Evolutionary conservation across 2,888 invertebrate genomes (phyloP).

Genomic region (Meandrusa payeni): DNA sequence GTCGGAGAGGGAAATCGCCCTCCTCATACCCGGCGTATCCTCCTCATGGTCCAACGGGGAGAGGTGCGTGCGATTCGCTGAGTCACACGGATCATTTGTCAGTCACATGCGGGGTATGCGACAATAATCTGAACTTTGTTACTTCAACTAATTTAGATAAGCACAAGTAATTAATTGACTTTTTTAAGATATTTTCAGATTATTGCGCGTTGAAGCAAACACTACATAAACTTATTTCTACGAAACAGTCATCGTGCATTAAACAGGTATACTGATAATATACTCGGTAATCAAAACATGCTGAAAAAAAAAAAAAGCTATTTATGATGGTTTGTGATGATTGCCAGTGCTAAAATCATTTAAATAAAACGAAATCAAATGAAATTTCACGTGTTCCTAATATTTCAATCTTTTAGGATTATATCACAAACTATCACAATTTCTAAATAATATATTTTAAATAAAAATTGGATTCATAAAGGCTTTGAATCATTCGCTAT

Average conservation of each 20-base stretch:
- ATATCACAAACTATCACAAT: constrained; percentile 43
- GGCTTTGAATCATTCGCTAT: constrained; percentile 21
- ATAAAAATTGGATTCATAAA: constrained; percentile 7
- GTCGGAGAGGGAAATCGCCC: constrained; percentile 91
- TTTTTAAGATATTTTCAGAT: constrained; percentile 19
- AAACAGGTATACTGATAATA: constrained; percentile 9
- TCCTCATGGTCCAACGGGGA: constrained; percentile 62
- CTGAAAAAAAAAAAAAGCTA: constrained; percentile 22
- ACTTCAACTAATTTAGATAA: too few relatives aligned
- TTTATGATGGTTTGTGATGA: constrained; percentile 40
- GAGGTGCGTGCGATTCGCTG: constrained; percentile 57
- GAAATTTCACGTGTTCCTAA: too few relatives aligned
- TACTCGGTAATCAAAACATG: constrained; percentile 19
- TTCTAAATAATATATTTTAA: constrained; percentile 12
- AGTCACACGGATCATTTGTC: constrained; percentile 41
- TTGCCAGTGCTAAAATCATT: constrained; percentile 38
- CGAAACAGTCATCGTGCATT: constrained; percentile 16
- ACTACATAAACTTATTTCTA: constrained; percentile 15
- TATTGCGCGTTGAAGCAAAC: constrained; percentile 20
- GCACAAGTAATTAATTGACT: too few relatives aligned
- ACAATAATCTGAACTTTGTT: constrained; percentile 20
- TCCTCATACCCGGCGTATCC: constrained; percentile 83
- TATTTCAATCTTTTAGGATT: not conserved
- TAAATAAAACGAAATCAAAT: constrained; percentile 10
- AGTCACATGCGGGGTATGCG: constrained; percentile 29